Percentiles rank a stretch among this genome's conserved stretches.
phyloP scores from a whole-genome alignment of 2,797 vertebrate species.

The Malacoctenus gilli region DNA sequence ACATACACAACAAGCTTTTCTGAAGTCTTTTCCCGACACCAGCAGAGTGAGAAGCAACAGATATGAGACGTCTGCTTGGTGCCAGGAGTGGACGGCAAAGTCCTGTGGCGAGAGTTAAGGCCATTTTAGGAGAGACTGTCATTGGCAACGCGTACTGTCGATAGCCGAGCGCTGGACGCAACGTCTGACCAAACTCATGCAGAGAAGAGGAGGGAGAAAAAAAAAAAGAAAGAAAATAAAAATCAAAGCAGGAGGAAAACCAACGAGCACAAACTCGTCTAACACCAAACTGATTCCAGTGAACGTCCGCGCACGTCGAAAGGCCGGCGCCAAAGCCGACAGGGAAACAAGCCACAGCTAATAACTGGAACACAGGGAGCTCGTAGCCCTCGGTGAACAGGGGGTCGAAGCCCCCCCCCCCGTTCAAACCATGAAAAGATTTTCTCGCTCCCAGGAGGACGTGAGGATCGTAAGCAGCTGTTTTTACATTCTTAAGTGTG shows the following conservation, averaged over 20 bases:
- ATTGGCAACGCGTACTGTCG: slow-evolving; percentile 56
- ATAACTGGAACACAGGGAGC: slow-evolving; percentile 35
- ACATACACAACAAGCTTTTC: slow-evolving; percentile 73
- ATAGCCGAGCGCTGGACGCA: slow-evolving; percentile 56
- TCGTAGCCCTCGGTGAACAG: not conserved
- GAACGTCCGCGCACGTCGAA: not conserved
- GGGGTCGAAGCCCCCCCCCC: slow-evolving; percentile 1
- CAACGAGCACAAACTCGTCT: not conserved
- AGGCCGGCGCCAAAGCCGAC: slow-evolving; percentile 9
- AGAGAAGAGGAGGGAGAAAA: slow-evolving; percentile 5
- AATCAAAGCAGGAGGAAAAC: not conserved
- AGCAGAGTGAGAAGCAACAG: slow-evolving; percentile 37
- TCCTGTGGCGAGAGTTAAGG: slow-evolving; percentile 84
- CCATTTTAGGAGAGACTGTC: slow-evolving; percentile 66
- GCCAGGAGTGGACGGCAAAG: slow-evolving; percentile 80
- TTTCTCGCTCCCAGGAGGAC: slow-evolving; percentile 20
- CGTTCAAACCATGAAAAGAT: slow-evolving; percentile 29
- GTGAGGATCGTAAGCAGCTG: slow-evolving; percentile 23
- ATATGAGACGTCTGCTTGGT: slow-evolving; percentile 56
- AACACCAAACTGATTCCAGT: slow-evolving; percentile 13
- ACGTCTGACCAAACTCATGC: not conserved
- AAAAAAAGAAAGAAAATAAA: not conserved
- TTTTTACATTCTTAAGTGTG: slow-evolving; percentile 40
- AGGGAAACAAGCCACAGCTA: slow-evolving; percentile 25
- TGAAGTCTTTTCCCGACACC: slow-evolving; percentile 64